Evolutionary conservation across 2,113 vertebrate genomes (phyloP).

Genomic region (Megaceryle torquata): DNA sequence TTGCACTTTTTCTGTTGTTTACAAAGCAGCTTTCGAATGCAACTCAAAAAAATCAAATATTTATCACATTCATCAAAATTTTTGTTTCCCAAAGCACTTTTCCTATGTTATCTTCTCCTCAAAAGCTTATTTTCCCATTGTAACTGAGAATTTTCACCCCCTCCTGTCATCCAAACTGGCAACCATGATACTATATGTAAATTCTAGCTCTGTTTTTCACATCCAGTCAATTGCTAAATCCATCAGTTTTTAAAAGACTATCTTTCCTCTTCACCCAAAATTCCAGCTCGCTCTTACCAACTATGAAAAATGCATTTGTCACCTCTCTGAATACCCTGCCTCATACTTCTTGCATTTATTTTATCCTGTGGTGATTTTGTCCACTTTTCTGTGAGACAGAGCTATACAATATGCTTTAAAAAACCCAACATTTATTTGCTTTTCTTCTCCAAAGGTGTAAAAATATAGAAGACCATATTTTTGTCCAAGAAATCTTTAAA

Average conservation of each 20-base stretch:
- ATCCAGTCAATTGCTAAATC: background rate
- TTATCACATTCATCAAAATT: background rate
- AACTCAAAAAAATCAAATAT: background rate
- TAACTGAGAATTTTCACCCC: background rate
- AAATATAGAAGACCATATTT: background rate
- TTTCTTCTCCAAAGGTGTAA: background rate
- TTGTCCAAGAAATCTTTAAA: background rate
- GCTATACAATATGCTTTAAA: background rate
- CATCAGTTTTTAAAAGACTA: background rate
- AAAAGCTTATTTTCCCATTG: background rate
- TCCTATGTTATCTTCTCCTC: background rate
- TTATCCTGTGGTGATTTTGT: background rate
- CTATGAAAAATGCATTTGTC: background rate
- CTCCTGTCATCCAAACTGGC: background rate
- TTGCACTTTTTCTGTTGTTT: background rate
- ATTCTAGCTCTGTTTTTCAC: background rate
- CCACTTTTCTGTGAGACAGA: background rate
- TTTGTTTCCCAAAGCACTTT: background rate
- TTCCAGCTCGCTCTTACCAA: background rate
- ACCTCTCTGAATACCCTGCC: background rate
- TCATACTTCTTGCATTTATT: background rate
- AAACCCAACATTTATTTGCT: background rate
- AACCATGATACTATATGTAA: background rate
- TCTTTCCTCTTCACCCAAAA: background rate
- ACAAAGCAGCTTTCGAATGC: background rate